phyloP scores from a whole-genome alignment of 1,140 invertebrate genomes.

The Gonatopus flavifemur region DNA sequence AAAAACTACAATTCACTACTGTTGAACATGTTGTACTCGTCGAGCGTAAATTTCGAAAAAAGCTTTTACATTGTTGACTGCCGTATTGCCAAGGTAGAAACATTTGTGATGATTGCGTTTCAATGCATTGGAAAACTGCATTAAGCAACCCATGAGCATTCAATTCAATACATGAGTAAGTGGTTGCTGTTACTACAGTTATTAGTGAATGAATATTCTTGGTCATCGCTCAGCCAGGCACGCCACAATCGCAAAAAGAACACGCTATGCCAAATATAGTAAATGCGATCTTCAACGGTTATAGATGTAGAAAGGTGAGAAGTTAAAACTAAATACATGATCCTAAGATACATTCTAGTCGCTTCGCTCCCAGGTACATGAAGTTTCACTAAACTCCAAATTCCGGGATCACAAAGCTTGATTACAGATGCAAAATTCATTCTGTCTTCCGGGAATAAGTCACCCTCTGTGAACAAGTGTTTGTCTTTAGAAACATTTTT shows the following conservation, averaged over 20 bases:
- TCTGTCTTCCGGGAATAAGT: constrained; percentile 14
- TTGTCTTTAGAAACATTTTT: constrained; percentile 17
- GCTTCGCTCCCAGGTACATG: constrained; percentile 11
- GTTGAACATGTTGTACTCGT: neutral
- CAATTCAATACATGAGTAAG: too few species aligned
- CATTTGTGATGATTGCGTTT: neutral
- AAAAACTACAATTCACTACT: constrained; percentile 1
- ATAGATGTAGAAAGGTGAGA: constrained; percentile 4
- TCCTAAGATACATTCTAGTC: constrained; percentile 8
- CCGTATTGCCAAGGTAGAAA: constrained; percentile 10
- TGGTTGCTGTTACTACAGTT: constrained; percentile 16
- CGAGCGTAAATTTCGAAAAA: neutral
- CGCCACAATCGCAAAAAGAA: constrained; percentile 19
- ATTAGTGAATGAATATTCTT: constrained; percentile 7
- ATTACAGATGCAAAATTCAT: constrained; percentile 19
- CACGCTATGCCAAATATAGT: constrained; percentile 12
- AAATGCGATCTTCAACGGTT: constrained; percentile 2
- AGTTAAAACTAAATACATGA: constrained; percentile 3
- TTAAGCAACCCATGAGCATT: constrained; percentile 12
- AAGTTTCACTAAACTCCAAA: constrained; percentile 4
- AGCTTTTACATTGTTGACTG: constrained; percentile 2
- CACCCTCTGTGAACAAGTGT: constrained; percentile 14
- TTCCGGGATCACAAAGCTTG: constrained; percentile 9
- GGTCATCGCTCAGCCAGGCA: constrained; percentile 1
- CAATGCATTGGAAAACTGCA: constrained; percentile 1